Evolutionary conservation across 2,888 invertebrate species (phyloP).

Genomic region (Diogma glabrata): DNA sequence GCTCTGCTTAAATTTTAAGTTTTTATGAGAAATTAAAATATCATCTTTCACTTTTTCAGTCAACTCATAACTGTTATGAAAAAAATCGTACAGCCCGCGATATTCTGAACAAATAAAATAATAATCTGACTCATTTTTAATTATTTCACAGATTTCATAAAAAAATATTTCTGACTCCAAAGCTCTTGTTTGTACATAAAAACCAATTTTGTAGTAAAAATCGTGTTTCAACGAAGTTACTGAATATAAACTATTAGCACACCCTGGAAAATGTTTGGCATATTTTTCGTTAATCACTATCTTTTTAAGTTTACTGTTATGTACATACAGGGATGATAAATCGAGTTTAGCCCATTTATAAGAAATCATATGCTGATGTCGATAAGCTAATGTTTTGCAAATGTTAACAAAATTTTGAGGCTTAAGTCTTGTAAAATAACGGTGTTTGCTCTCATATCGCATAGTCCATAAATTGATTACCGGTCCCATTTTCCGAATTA

Average conservation of each 20-base stretch:
- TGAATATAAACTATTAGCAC: not conserved
- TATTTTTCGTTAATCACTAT: not conserved
- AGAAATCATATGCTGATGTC: not conserved
- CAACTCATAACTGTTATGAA: too few species aligned
- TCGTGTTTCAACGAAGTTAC: not conserved
- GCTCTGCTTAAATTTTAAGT: too few species aligned
- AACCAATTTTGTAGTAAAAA: not conserved
- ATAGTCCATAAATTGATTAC: not conserved
- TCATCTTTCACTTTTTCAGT: too few species aligned
- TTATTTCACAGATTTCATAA: not conserved
- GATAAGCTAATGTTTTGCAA: not conserved
- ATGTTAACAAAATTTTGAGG: not conserved
- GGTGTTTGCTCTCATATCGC: not conserved
- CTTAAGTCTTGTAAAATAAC: not conserved
- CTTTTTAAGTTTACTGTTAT: not conserved
- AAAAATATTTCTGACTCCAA: not conserved
- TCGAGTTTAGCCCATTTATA: not conserved
- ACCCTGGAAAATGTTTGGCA: not conserved
- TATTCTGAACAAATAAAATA: too few species aligned
- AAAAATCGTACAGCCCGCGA: too few species aligned
- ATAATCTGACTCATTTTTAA: not conserved
- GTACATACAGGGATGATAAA: too few species aligned
- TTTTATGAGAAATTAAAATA: too few species aligned
- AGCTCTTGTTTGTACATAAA: too few species aligned
- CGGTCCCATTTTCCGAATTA: not conserved